Conservation (phyloP, 2,888 invertebrate genomes). For the Cabera pusaria region DNA sequence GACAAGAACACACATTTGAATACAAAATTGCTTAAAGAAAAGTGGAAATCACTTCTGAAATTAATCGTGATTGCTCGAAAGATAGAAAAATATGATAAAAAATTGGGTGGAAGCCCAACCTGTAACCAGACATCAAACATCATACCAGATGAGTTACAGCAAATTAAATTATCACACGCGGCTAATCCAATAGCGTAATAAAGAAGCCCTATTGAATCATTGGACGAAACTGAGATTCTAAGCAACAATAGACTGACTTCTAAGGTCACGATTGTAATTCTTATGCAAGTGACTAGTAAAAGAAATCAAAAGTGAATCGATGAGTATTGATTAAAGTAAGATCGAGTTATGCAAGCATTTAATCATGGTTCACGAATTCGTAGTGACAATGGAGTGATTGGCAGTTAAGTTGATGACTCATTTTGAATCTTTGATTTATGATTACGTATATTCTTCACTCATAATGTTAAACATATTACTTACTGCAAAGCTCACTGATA, state of each 20-base stretch:
- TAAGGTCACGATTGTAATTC: constrained; percentile 26
- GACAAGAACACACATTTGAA: too few species aligned
- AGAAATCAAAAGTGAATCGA: constrained; percentile 15
- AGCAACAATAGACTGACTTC: constrained; percentile 29
- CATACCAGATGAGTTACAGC: too few species aligned
- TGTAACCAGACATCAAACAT: too few species aligned
- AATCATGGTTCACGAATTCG: constrained; percentile 7
- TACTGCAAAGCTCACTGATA: not conserved
- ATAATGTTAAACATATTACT: too few species aligned
- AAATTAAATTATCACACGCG: too few species aligned
- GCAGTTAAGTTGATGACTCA: constrained; percentile 7
- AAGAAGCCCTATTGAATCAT: constrained; percentile 30
- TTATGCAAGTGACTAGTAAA: constrained; percentile 19
- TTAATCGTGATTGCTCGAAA: too few species aligned
- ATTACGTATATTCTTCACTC: too few species aligned
- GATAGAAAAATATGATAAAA: too few species aligned
- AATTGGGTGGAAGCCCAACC: too few species aligned
- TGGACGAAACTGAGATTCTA: constrained; percentile 18
- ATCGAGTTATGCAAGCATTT: constrained; percentile 15
- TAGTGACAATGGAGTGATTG: constrained; percentile 12
- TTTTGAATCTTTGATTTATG: not conserved
- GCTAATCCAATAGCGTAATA: constrained; percentile 30
- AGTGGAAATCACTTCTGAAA: too few species aligned
- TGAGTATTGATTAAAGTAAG: constrained; percentile 13
- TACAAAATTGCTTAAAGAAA: too few species aligned